Base-by-base conservation (phyloP, 2,888 invertebrate genomes). In the Cantharis flavilabris region DNA sequence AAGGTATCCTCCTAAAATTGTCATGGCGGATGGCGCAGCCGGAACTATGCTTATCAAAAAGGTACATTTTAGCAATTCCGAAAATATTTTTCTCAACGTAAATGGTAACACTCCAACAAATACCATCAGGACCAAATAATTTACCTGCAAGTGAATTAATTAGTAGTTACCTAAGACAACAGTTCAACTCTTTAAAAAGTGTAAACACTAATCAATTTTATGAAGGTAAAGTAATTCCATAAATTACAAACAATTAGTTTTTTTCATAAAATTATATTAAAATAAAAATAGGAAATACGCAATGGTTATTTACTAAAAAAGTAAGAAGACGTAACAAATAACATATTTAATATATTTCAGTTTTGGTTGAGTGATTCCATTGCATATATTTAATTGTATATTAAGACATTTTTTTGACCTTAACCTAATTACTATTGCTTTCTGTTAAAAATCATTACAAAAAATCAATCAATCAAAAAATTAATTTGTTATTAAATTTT, bases 1-100 rank as follows among this genome's bases (percentile, higher is more conserved):
- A 7, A 16, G 18, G 26, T 73, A 73, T 16, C 62, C 69, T 3
- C 30, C 69, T 14, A 73, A 86, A 69, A 90, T 87, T 16, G 85
- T 86, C 7, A 89, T 81, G 62, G 83, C 80, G 9, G 83, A 84
- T 1, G 91, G 91, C 2, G 91, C 91, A 0, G 89, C 91, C 0
- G 89, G 89, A 81, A 91, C 85, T 82, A 91, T 91, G 82, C 91
- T 91, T 64, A 91, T 87, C 0, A 89, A 89, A 84, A 91, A 83
- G 0, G 90, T 90, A 26, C 90, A 90, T 71, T 89, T 89, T 18
- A 84, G 86, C 80, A 90, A 90, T 62, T 87, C 84, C 16, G 90
- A 83, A n/a, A 89, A 78, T 1, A 87, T 86, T 64, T 69, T 69
- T 33, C 71, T 65, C 16, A 76, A 33, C 13, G n/a, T 20, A 9